Percentiles rank a stretch among this genome's conserved stretches.
Conservation (phyloP, 2,797 vertebrate species). For the Platalea minor region DNA sequence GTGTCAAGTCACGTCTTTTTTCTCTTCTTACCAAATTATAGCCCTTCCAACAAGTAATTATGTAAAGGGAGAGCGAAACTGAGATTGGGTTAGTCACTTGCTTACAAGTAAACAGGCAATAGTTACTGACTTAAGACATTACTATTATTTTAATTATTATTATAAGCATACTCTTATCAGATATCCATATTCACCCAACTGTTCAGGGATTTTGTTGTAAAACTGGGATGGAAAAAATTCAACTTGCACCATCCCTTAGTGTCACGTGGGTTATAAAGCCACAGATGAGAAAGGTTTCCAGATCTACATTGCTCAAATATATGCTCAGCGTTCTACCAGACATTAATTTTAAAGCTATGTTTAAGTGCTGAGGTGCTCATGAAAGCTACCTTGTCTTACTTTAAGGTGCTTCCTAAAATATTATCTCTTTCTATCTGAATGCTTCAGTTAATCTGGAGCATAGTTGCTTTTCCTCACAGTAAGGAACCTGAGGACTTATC, state of each 20-base stretch:
- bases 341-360: background rate
- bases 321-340: background rate
- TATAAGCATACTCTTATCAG: background rate
- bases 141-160: slow-evolving; percentile 31
- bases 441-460: background rate
- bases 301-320: background rate
- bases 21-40: slow-evolving; percentile 53
- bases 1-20: slow-evolving; percentile 54
- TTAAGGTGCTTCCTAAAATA: slow-evolving; percentile 21
- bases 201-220: background rate
- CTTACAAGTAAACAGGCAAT: slow-evolving; percentile 52
- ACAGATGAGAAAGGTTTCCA: background rate
- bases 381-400: background rate
- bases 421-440: background rate
- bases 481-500: background rate
- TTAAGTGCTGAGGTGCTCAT: background rate
- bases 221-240: background rate
- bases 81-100: slow-evolving; percentile 33
- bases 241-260: background rate
- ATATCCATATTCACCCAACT: background rate
- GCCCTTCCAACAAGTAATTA: slow-evolving; percentile 46
- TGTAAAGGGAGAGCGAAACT: slow-evolving; percentile 15
- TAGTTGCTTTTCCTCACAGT: background rate
- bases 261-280: background rate
- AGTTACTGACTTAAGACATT: slow-evolving; percentile 10